Evolutionary conservation across 1,140 invertebrate genomes (phyloP), one percentile per base, ranked within the genome.

Genomic region (Cardiocondyla obscurior): DNA sequence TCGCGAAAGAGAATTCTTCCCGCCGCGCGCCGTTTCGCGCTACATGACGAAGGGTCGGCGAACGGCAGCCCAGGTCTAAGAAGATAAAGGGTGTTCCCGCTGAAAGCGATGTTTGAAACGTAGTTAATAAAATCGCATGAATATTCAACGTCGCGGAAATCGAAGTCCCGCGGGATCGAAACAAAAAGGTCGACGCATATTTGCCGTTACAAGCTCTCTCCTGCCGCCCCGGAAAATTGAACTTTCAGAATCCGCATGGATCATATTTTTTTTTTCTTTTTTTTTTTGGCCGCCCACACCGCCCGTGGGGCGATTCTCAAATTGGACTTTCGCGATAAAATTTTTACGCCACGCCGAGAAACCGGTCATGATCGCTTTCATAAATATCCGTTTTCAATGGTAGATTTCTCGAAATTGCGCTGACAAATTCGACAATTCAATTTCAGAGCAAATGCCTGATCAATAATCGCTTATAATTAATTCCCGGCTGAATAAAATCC

Each of bases 51-150:
- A 79, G 36, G 39, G 28, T 42, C 4, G 44, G 30, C 49, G 51
- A 51, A 57, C 62, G 25, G 51, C 51, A 84, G 67, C 55, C 25
- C 25, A 65, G 70, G 58, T 87, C 87, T 88, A 88, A 88, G 87
- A 74, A 83, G 83, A 88, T 87, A 85, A 87, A 87, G 83, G 53
- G 14, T 81, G 76, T 85, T 82, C 28, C 36, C 53, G 44, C 49
- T 39, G 79, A 73, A 77, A 84, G 77, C 84, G 81, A 79, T 88
- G 84, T 88, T 87, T 77, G 84, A 84, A 89, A 88, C 76, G 87
- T 73, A 77, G 87, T 88, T 88, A 88, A 89, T 89, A 89, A 89
- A 88, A 88, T 85, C 74, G 57, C 83, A 88, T 88, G 86, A 88
- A 88, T 88, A 88, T 88, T 88, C 87, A 88, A 81, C 33, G 42